Conservation (phyloP, 1,140 invertebrate species). For the Drosophila pruinosa region DNA sequence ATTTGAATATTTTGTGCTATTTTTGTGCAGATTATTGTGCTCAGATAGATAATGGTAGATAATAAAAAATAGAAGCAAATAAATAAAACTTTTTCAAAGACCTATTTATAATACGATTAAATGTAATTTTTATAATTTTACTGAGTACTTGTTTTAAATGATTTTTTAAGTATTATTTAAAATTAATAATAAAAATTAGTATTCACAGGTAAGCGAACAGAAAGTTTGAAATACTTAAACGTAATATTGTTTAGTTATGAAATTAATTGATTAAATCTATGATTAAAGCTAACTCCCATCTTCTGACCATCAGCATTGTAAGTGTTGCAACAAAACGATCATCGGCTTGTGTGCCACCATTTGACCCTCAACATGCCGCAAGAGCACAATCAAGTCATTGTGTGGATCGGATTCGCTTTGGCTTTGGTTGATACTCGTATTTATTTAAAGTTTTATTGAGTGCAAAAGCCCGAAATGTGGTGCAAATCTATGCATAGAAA, state of each 20-base stretch:
- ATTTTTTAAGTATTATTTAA: too few species aligned
- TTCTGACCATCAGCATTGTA: not conserved
- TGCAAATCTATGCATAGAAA: constrained; percentile 69
- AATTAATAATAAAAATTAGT: too few species aligned
- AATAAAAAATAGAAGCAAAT: not conserved
- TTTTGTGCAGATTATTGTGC: not conserved
- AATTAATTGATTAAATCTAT: too few species aligned
- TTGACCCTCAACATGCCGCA: constrained; percentile 9
- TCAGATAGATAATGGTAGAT: not conserved
- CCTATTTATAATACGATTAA: not conserved
- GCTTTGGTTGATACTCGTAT: constrained; percentile 15
- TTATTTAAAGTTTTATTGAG: constrained; percentile 64
- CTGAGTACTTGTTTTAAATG: too few species aligned
- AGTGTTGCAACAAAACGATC: constrained; percentile 1
- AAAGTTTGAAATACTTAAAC: too few species aligned
- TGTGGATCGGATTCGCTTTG: constrained; percentile 21
- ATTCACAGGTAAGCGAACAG: too few species aligned
- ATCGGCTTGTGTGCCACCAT: not conserved
- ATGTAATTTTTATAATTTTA: too few species aligned
- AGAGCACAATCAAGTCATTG: constrained; percentile 15
- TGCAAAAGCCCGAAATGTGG: constrained; percentile 60
- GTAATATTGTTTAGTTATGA: too few species aligned
- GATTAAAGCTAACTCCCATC: not conserved
- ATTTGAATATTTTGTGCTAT: not conserved
- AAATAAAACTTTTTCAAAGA: too few species aligned